Conservation (phyloP, 2,888 invertebrate species). For the Notodonta dromedarius region DNA sequence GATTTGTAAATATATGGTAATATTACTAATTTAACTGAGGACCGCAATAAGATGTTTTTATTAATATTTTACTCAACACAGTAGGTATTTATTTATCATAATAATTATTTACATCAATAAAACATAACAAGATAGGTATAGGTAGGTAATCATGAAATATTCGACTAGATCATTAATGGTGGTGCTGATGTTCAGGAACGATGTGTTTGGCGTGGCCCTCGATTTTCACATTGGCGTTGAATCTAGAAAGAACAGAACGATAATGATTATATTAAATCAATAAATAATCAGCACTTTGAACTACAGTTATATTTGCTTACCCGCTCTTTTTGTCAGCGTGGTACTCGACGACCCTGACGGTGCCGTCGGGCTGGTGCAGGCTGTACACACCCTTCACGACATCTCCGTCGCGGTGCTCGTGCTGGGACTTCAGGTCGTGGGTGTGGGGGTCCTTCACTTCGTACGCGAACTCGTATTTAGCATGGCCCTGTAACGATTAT, state of each 20-base stretch:
- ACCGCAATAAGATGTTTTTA: background rate
- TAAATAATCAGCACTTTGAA: background rate
- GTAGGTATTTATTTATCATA: background rate
- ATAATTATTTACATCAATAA: background rate
- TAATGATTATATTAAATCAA: background rate
- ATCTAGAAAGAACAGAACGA: slow-evolving; percentile 8
- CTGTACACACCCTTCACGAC: slow-evolving; percentile 82
- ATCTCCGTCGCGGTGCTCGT: slow-evolving; percentile 80
- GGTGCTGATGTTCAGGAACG: slow-evolving; percentile 22
- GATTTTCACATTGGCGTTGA: slow-evolving; percentile 15
- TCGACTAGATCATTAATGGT: slow-evolving; percentile 6
- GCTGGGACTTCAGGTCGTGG: slow-evolving; percentile 81
- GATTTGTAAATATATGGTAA: too few species aligned
- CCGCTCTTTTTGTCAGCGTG: slow-evolving; percentile 22
- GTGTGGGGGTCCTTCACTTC: slow-evolving; percentile 80
- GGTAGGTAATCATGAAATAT: slow-evolving; percentile 10
- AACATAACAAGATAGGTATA: background rate
- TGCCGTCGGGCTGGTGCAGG: slow-evolving; percentile 66
- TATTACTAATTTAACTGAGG: background rate
- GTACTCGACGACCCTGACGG: slow-evolving; percentile 48
- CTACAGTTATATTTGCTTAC: background rate
- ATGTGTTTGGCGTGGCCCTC: slow-evolving; percentile 27
- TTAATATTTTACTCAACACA: background rate
- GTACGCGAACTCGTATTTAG: slow-evolving; percentile 77
- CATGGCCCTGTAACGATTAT: background rate